phyloP scores from a whole-genome alignment of 2,113 vertebrate genomes.

The Climacteris rufus region DNA sequence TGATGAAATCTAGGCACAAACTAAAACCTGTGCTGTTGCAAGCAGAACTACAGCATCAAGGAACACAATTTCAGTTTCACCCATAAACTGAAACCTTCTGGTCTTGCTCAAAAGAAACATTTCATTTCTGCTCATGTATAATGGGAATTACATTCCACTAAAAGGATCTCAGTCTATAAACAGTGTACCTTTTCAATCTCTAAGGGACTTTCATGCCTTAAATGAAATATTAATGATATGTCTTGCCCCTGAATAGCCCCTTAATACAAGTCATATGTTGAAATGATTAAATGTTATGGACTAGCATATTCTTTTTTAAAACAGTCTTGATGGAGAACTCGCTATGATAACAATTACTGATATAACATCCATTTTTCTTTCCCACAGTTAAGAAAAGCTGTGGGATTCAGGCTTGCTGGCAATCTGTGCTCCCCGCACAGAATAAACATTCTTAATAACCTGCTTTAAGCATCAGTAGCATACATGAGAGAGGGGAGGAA shows the following conservation, averaged over 20 bases:
- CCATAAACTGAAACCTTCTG: constrained; percentile 60
- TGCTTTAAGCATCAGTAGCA: constrained; percentile 29
- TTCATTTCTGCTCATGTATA: constrained; percentile 52
- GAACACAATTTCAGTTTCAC: constrained; percentile 47
- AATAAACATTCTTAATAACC: constrained; percentile 48
- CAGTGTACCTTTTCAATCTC: constrained; percentile 69
- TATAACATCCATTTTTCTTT: constrained; percentile 46
- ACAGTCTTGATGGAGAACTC: constrained; percentile 49
- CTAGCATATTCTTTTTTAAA: constrained; percentile 55
- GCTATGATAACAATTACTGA: constrained; percentile 56
- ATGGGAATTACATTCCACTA: constrained; percentile 65
- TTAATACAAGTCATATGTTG: constrained; percentile 70
- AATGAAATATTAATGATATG: constrained; percentile 66
- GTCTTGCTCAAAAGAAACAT: constrained; percentile 37
- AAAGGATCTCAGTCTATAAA: constrained; percentile 64
- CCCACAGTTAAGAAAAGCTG: constrained; percentile 56
- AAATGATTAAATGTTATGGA: constrained; percentile 62
- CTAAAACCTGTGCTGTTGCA: constrained; percentile 27
- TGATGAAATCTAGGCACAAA: constrained; percentile 10
- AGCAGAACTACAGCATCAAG: constrained; percentile 49
- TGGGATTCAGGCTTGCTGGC: constrained; percentile 48
- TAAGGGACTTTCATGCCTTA: constrained; percentile 62
- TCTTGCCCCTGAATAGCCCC: constrained; percentile 59
- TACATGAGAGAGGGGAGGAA: not conserved
- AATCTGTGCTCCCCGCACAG: constrained; percentile 16